Evolutionary conservation across 2,797 vertebrate genomes (phyloP).

Genomic region (Parauchenoglanis punctatus): DNA sequence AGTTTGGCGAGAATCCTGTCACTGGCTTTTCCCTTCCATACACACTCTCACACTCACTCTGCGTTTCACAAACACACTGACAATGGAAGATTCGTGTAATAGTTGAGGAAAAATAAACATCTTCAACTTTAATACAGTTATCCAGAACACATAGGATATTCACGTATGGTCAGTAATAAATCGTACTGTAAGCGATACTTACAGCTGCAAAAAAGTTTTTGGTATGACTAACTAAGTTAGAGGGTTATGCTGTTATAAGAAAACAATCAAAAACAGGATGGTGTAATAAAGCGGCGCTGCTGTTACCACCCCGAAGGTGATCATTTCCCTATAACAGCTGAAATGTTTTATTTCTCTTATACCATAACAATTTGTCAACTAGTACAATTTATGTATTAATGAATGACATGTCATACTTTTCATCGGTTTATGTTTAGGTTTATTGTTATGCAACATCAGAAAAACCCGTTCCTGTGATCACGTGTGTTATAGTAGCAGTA

Average conservation of each 20-base stretch:
- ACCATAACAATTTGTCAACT: background rate
- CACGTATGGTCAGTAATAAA: background rate
- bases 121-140: background rate
- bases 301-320: background rate
- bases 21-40: conserved; percentile 65
- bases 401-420: background rate
- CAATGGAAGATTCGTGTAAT: background rate
- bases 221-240: background rate
- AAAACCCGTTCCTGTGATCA: background rate
- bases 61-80: conserved; percentile 36
- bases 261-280: background rate
- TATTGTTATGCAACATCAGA: background rate
- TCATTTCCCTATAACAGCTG: background rate
- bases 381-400: background rate
- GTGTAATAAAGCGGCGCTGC: background rate
- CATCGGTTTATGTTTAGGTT: background rate
- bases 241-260: background rate
- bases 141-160: background rate
- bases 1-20: conserved; percentile 74
- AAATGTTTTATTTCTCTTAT: background rate
- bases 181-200: background rate
- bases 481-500: background rate
- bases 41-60: conserved; percentile 29
- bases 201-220: background rate
- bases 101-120: background rate